A percentile compares a stretch with the other conserved stretches of the same genome.
Conservation (phyloP, 2,888 invertebrate species). For the Papilio gigon region DNA sequence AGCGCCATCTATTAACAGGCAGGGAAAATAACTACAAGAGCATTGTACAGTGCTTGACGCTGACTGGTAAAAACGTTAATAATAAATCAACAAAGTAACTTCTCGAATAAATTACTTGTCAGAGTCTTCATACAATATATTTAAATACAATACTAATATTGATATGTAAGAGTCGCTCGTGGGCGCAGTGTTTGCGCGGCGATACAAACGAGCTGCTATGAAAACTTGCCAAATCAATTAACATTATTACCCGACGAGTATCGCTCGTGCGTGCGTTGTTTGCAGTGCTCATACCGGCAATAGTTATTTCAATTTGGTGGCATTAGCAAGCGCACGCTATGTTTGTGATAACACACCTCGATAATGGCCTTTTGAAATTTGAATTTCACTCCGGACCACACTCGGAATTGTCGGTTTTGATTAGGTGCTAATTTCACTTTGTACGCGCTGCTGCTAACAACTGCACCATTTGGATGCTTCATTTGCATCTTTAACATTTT, state of each 20-base stretch:
- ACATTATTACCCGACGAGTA: constrained; percentile 54
- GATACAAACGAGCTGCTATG: constrained; percentile 49
- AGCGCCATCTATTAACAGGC: neutral
- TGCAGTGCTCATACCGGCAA: constrained; percentile 58
- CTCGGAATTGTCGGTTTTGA: constrained; percentile 46
- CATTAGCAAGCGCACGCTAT: constrained; percentile 57
- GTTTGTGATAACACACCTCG: constrained; percentile 48
- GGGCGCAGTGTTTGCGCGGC: constrained; percentile 26
- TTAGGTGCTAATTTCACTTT: constrained; percentile 47
- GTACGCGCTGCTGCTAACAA: constrained; percentile 37
- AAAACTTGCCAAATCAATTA: constrained; percentile 66
- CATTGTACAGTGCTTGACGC: no score
- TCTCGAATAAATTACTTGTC: neutral
- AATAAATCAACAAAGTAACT: neutral
- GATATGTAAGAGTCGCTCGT: constrained; percentile 15
- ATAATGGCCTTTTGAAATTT: constrained; percentile 50
- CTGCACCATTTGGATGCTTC: neutral
- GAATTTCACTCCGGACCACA: constrained; percentile 56
- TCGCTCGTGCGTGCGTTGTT: constrained; percentile 44
- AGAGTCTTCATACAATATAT: neutral
- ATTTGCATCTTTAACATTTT: constrained; percentile 14
- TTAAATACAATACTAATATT: constrained; percentile 33
- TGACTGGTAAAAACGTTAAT: neutral
- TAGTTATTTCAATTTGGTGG: constrained; percentile 70
- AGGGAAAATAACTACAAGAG: neutral